Percentiles rank a stretch among this genome's conserved stretches.
Conservation (phyloP, 2,888 invertebrate genomes). For the Drosophila siamana region DNA sequence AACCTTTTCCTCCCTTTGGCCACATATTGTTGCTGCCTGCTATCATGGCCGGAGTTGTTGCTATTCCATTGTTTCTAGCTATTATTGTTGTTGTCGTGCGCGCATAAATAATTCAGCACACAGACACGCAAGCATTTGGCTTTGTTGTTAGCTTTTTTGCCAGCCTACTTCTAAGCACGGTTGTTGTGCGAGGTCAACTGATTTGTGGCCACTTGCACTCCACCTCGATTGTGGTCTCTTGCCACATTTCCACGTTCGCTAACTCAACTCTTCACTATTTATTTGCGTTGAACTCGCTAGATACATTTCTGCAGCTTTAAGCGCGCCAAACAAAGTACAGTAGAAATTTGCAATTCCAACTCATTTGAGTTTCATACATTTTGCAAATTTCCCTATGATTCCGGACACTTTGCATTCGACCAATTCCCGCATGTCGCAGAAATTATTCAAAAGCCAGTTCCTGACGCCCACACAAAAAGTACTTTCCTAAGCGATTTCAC, state of each 20-base stretch:
- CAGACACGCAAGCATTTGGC: constrained; percentile 39
- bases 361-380: constrained; percentile 19
- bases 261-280: constrained; percentile 13
- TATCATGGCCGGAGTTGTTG: constrained; percentile 38
- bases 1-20: constrained; percentile 65
- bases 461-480: constrained; percentile 57
- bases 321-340: background rate
- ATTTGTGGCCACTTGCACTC: constrained; percentile 41
- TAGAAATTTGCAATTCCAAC: constrained; percentile 1
- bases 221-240: constrained; percentile 7
- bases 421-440: constrained; percentile 34
- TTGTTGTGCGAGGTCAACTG: constrained; percentile 32
- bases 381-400: constrained; percentile 41
- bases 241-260: constrained; percentile 7
- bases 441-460: constrained; percentile 67
- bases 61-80: constrained; percentile 32
- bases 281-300: background rate
- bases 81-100: constrained; percentile 48
- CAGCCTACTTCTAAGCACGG: constrained; percentile 43
- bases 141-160: constrained; percentile 32
- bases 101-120: constrained; percentile 68
- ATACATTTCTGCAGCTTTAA: background rate
- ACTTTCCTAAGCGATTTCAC: constrained; percentile 71
- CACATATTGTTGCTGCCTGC: constrained; percentile 67
- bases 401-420: constrained; percentile 12